These are phyloP conservation scores for Sebastes nivosus DNA, from an alignment of 2,797 vertebrate genomes.

Conservation along the genomic window DNA sequence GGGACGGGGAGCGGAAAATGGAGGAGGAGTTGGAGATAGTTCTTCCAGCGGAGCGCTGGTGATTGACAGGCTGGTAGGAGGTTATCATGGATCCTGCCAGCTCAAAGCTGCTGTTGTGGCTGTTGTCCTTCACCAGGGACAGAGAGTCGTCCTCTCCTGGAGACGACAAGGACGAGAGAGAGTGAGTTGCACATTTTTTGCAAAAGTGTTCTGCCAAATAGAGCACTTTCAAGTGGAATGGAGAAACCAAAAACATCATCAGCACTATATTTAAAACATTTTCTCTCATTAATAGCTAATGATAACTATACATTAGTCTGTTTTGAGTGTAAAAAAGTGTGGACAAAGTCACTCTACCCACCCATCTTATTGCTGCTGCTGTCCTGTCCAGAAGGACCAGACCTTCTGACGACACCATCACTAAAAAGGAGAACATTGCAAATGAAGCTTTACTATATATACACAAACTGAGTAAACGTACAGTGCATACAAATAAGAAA, in stretches of 20 bases:
- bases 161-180: background rate
- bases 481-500: background rate
- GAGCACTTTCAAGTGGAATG: background rate
- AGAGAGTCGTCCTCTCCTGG: slow-evolving; percentile 92
- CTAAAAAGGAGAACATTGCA: slow-evolving; percentile 44
- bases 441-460: background rate
- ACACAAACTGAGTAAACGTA: background rate
- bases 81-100: slow-evolving; percentile 94
- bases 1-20: slow-evolving; percentile 92
- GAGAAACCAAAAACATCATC: background rate
- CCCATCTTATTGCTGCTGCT: slow-evolving; percentile 74
- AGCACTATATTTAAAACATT: background rate
- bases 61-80: slow-evolving; percentile 92
- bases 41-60: slow-evolving; percentile 80
- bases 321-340: background rate
- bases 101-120: slow-evolving; percentile 98
- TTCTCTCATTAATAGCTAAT: background rate
- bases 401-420: slow-evolving; percentile 70
- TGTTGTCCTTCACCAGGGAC: slow-evolving; percentile 89
- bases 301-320: background rate
- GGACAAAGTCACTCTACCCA: slow-evolving; percentile 49
- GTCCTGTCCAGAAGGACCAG: slow-evolving; percentile 70
- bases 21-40: slow-evolving; percentile 67
- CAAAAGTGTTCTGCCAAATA: background rate
- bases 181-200: background rate